Base-by-base conservation (phyloP, 1,140 invertebrate genomes). In the Chironomus tepperi region DNA sequence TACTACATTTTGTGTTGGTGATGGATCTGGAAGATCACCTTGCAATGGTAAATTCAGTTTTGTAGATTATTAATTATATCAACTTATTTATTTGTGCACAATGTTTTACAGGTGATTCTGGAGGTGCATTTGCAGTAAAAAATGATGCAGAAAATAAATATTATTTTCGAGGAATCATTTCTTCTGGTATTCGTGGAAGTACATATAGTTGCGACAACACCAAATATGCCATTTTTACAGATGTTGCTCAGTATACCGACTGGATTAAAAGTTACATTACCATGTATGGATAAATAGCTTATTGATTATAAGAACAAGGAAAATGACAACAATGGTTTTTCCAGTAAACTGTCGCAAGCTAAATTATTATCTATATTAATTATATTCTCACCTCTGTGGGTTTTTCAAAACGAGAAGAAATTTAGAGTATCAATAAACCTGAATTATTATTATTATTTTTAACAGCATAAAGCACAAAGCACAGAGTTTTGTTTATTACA, bases 1-100 rank as follows among this genome's bases (percentile, higher is more conserved):
- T 0, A 78, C 78, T n/a, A 82, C 79, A 1, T 76, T 83, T 10
- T 83, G 82, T 70, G 82, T 82, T 7, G 82, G 82, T 9, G 79
- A 81, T 47, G 79, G 83, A 74, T 70, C 65, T 8, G 79, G 78
- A 1, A 78, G 75, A 1, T 81, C 81, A 6, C 82, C 82, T 0
- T 83, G 82, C 73, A 76, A 78, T 15, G 82, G 82, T n/a, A n/a
- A n/a, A n/a, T n/a, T n/a, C n/a, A n/a, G n/a, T n/a, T 0, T 43
- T 43, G 42, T 43, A 43, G 10, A 43, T n/a, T 5, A 12, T 7
- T n/a, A n/a, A n/a, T n/a, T n/a, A n/a, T n/a, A n/a, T n/a, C n/a
- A n/a, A n/a, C n/a, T n/a, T n/a, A n/a, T n/a, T n/a, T n/a, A n/a
- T n/a, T n/a, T n/a, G n/a, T n/a, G n/a, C 7, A 65, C n/a, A 8